A percentile compares a stretch with the other conserved stretches of the same genome.
phyloP scores from a whole-genome alignment of 2,113 vertebrate species.

The Tragelaphus imberbis region DNA sequence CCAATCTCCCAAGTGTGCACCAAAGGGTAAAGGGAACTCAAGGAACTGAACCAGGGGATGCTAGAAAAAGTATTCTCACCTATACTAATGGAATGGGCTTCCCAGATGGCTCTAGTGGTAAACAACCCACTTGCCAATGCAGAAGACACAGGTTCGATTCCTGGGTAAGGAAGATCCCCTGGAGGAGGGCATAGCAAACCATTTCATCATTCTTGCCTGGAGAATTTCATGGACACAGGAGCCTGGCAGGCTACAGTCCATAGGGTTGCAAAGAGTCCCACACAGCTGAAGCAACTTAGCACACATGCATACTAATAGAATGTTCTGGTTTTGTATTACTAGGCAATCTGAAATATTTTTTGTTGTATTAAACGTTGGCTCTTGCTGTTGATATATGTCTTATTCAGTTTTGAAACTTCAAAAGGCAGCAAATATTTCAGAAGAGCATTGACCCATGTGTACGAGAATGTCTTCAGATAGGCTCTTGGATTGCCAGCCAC shows the following conservation, averaged over 20 bases:
- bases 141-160: background rate
- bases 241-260: background rate
- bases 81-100: background rate
- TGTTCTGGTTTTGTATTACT: background rate
- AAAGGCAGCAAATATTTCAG: background rate
- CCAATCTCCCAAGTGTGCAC: rapidly evolving
- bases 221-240: background rate
- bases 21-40: background rate
- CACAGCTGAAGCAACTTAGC: background rate
- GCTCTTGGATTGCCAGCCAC: background rate
- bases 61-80: background rate
- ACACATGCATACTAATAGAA: background rate
- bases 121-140: background rate
- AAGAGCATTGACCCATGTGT: background rate
- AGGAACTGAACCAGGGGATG: background rate
- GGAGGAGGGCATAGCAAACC: background rate
- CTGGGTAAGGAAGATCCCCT: background rate
- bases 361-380: background rate
- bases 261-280: background rate
- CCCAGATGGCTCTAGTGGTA: background rate
- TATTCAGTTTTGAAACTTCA: background rate
- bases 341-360: background rate
- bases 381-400: background rate
- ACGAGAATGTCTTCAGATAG: background rate
- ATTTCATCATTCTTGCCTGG: background rate